Evolutionary conservation across 2,797 vertebrate species (phyloP).

Genomic region (Bovichtus diacanthus): DNA sequence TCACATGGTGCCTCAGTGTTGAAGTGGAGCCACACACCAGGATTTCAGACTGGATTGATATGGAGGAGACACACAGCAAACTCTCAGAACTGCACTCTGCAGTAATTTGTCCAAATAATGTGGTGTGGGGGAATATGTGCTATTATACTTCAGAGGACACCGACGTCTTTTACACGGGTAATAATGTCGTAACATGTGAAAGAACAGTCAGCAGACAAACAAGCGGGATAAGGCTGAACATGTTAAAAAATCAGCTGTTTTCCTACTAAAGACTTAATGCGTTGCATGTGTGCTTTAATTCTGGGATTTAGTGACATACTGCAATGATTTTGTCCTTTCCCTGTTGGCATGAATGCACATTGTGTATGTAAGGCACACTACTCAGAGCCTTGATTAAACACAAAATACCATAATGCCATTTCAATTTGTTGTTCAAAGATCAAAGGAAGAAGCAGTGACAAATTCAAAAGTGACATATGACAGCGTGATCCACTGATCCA

Average conservation of each 20-base stretch:
- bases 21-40: slow-evolving; percentile 55
- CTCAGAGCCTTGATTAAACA: slow-evolving; percentile 4
- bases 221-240: slow-evolving; percentile 32
- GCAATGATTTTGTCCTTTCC: slow-evolving; percentile 20
- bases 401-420: neutral
- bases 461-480: neutral
- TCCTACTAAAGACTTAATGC: slow-evolving; percentile 22
- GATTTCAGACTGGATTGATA: slow-evolving; percentile 46
- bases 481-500: neutral
- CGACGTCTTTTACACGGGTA: slow-evolving; percentile 44
- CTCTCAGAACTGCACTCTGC: slow-evolving; percentile 27
- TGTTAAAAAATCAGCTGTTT: slow-evolving; percentile 28
- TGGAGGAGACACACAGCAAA: slow-evolving; percentile 24
- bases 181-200: slow-evolving; percentile 48
- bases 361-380: neutral
- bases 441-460: neutral
- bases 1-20: slow-evolving; percentile 37
- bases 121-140: slow-evolving; percentile 50
- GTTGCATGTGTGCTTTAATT: slow-evolving; percentile 34
- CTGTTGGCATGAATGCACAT: slow-evolving; percentile 4
- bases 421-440: slow-evolving; percentile 26
- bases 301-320: slow-evolving; percentile 17
- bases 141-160: slow-evolving; percentile 57
- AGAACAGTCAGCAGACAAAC: slow-evolving; percentile 51
- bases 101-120: slow-evolving; percentile 57